Evolutionary conservation across 2,113 vertebrate species (phyloP).

Genomic region (Gadus chalcogrammus): DNA sequence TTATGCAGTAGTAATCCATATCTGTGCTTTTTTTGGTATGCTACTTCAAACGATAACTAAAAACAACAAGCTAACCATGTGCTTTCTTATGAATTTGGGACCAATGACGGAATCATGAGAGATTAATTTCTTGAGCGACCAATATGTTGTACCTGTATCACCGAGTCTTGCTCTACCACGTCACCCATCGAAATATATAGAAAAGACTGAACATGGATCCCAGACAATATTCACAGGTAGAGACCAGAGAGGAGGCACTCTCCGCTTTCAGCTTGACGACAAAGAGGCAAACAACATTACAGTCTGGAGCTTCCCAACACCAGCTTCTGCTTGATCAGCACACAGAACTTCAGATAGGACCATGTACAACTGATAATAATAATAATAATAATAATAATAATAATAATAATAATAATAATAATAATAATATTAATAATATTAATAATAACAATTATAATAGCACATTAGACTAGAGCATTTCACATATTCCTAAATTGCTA

Average conservation of each 20-base stretch:
- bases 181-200: slow-evolving; percentile 26
- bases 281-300: background rate
- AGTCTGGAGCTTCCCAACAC: slow-evolving; percentile 17
- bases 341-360: slow-evolving; percentile 32
- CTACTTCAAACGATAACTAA: too few relatives aligned
- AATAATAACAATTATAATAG: slow-evolving; percentile 25
- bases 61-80: background rate
- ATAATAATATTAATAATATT: too few relatives aligned
- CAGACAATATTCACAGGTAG: slow-evolving; percentile 31
- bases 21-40: too few relatives aligned
- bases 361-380: slow-evolving; percentile 31
- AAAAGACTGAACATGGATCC: slow-evolving; percentile 1
- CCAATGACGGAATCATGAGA: slow-evolving; percentile 5
- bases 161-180: slow-evolving; percentile 21
- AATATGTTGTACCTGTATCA: slow-evolving; percentile 18
- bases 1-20: too few relatives aligned
- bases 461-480: slow-evolving; percentile 51
- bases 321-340: slow-evolving; percentile 18
- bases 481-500: slow-evolving; percentile 49
- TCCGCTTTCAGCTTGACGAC: slow-evolving; percentile 3
- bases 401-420: too few relatives aligned
- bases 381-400: too few relatives aligned
- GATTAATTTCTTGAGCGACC: slow-evolving; percentile 19
- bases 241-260: slow-evolving; percentile 17
- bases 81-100: background rate